Evolutionary conservation across 2,797 vertebrate species (phyloP).

Genomic region (Anguilla anguilla): DNA sequence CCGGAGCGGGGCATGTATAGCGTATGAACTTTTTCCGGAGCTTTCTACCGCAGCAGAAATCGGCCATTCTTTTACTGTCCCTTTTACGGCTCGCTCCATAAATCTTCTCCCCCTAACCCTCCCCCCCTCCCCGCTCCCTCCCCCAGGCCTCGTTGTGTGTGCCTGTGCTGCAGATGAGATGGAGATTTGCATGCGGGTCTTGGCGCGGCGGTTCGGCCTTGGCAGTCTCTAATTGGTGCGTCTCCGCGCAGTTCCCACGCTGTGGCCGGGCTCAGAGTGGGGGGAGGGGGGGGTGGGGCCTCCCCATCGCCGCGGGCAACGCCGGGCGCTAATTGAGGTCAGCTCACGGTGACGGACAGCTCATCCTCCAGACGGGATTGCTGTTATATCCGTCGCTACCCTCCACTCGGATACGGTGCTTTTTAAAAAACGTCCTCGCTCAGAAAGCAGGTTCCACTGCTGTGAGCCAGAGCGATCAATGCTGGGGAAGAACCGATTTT

Average conservation of each 20-base stretch:
- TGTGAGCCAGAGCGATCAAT: neutral
- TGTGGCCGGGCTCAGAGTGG: neutral
- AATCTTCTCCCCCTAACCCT: neutral
- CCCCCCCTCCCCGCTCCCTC: neutral
- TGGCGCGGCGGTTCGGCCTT: neutral
- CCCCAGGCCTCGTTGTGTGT: neutral
- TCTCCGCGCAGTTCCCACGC: constrained; percentile 2
- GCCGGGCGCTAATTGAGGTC: constrained; percentile 12
- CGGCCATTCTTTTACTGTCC: neutral
- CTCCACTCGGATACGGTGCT: neutral
- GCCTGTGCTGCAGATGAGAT: neutral
- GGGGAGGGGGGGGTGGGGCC: neutral
- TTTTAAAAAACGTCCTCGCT: neutral
- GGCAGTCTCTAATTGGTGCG: constrained; percentile 1
- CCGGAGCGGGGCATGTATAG: neutral
- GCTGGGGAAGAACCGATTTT: neutral
- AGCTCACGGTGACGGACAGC: neutral
- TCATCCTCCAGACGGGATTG: neutral
- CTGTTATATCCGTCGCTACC: neutral
- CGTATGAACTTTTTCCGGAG: neutral
- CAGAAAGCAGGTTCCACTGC: neutral
- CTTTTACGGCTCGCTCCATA: neutral
- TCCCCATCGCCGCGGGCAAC: neutral
- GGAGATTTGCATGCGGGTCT: neutral
- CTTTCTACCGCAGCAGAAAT: neutral